Base-by-base conservation (phyloP, 2,888 invertebrate genomes). In the Caenorhabditis sulstoni region DNA sequence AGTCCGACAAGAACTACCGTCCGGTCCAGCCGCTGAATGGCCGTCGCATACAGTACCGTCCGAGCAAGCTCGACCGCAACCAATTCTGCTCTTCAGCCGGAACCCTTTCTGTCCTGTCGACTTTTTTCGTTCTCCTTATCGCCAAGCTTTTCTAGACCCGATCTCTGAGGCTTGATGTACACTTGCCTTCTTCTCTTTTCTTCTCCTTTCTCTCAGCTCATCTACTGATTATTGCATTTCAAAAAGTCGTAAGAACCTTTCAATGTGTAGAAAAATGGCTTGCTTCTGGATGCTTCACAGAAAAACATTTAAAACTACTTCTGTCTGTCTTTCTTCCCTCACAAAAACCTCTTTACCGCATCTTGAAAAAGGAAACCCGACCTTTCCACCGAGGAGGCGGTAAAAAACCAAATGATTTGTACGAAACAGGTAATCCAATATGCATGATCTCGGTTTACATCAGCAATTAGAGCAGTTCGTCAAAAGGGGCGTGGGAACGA, bases 11-110 rank as follows among this genome's bases (percentile, higher is more conserved):
- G 67, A 89, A 90, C 84, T 82, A 81, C 49, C 86, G 89, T 20
- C 88, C 87, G 8, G 67, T 82, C 7, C 89, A 89, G 64, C 87
- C 86, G 37, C 62, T 89, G 45, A 88, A 90, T 64, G 89, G 89
- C 0, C 79, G 89, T 14, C 71, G 84, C 18, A 80, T 89, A 39
- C 81, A 79, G 47, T 88, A 84, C 81, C 78, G 88, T 20, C 80
- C 86, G 35, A 79, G 77, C 39, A 68, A 82, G 22, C 45, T 86
- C 9, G 85, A 87, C 58, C 79, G 84, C 0, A 50, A 64, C 4
- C 61, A 66, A 22, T 76, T 86, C 37, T 86, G 86, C 61, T 77
- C 77, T 2, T 47, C 73, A 0, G 22, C 70, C 22, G 47, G n/a
- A 29, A 14, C 41, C 7, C 14, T 55, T 11, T 57, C 61, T 5